These are phyloP conservation scores for Tenthredo distinguenda DNA, from an alignment of 2,888 invertebrate species.

Conservation along the genomic window DNA sequence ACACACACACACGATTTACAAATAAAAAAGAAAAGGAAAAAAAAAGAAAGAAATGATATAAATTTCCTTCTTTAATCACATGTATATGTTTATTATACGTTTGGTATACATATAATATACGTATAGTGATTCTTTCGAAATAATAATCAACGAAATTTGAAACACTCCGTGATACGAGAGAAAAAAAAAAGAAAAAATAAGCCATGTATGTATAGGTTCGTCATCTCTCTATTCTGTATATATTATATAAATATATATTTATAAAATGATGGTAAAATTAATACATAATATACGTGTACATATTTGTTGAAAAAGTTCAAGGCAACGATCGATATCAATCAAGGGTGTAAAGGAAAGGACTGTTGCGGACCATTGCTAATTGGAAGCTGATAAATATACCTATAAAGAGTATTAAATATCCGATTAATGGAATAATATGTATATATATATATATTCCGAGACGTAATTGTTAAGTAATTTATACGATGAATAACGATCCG, in stretches of 20 bases:
- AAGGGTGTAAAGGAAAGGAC: slow-evolving; percentile 61
- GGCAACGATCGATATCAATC: background rate
- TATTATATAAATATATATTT: background rate
- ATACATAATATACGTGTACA: background rate
- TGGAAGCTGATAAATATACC: slow-evolving; percentile 47
- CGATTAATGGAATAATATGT: background rate
- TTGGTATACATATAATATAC: too few species aligned
- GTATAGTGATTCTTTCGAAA: too few species aligned
- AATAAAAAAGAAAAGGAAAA: background rate
- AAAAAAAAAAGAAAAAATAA: background rate
- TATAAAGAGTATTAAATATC: background rate
- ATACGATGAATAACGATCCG: background rate
- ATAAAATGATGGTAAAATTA: background rate
- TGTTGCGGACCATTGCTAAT: slow-evolving; percentile 75
- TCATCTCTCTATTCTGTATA: background rate
- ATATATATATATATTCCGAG: background rate
- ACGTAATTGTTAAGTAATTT: background rate
- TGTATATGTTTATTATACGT: too few species aligned
- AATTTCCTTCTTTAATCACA: background rate
- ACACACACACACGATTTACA: background rate
- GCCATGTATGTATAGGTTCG: background rate
- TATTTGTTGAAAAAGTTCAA: background rate
- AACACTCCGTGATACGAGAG: background rate
- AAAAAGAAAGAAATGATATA: background rate
- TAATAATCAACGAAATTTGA: background rate